Evolutionary conservation across 2,797 vertebrate genomes (phyloP).

Genomic region (Luscinia megarhynchos): DNA sequence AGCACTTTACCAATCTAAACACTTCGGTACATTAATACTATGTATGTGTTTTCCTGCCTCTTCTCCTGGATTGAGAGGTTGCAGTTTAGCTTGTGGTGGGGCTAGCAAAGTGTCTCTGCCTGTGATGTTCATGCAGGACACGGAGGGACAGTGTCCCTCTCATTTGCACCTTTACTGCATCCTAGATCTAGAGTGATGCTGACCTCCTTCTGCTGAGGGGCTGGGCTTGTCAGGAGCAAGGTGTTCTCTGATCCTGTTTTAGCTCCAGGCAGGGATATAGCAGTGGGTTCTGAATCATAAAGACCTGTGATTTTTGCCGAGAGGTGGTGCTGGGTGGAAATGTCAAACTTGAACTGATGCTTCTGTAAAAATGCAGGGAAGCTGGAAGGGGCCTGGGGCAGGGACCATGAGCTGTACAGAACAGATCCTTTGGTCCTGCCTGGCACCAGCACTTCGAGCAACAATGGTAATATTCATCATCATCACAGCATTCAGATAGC

Average conservation of each 20-base stretch:
- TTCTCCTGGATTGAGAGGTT: neutral
- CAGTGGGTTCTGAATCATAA: neutral
- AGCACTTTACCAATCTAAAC: neutral
- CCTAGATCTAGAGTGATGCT: neutral
- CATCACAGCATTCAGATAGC: conserved; percentile 44
- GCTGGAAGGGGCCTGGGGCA: neutral
- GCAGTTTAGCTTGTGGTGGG: neutral
- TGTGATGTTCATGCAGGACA: neutral
- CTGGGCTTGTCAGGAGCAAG: neutral
- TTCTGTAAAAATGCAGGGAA: neutral
- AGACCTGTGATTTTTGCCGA: neutral
- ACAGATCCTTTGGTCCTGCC: conserved; percentile 26
- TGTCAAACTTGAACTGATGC: neutral
- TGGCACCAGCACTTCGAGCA: conserved; percentile 7
- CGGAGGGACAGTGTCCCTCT: neutral
- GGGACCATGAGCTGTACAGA: neutral
- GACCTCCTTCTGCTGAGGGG: neutral
- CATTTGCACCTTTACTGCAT: neutral
- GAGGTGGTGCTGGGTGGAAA: neutral
- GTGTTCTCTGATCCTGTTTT: neutral
- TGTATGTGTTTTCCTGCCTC: neutral
- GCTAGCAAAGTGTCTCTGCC: neutral
- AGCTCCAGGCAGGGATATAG: neutral
- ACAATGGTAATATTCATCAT: conserved; percentile 67
- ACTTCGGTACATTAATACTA: neutral